These are phyloP conservation scores for Platycnemis pennipes DNA, from an alignment of 2,888 invertebrate species.

Conservation along the genomic window DNA sequence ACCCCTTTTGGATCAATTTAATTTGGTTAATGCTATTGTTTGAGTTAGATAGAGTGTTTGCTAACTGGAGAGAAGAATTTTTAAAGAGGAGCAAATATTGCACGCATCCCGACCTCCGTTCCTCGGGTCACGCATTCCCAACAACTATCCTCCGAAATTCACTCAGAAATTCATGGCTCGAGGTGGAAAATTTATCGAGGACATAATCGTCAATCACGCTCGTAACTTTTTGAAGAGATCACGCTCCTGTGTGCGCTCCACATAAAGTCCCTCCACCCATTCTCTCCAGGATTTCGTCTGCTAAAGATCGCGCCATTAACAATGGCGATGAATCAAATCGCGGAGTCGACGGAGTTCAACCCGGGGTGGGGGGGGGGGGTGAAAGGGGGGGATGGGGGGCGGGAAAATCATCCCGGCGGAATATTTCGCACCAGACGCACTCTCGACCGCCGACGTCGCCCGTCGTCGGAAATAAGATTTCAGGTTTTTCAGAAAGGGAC, in stretches of 20 bases:
- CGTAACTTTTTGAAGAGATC: neutral
- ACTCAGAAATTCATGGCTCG: neutral
- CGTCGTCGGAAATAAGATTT: neutral
- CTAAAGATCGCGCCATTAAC: constrained; percentile 15
- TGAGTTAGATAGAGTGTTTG: no score
- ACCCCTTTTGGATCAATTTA: no score
- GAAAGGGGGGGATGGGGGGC: neutral
- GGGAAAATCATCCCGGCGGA: neutral
- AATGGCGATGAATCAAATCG: neutral
- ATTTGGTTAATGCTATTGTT: no score
- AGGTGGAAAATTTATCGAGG: neutral
- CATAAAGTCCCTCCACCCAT: neutral
- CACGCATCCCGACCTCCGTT: neutral
- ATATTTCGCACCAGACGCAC: neutral
- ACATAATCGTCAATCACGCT: neutral
- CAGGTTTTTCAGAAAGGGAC: neutral
- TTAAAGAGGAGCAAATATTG: neutral
- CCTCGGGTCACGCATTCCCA: neutral
- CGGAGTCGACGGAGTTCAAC: neutral
- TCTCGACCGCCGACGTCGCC: neutral
- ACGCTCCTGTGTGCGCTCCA: neutral
- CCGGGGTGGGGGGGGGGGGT: neutral
- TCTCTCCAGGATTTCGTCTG: neutral
- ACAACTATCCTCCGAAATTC: neutral
- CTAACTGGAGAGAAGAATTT: no score